Percentiles rank a stretch among this genome's conserved stretches.
Conservation (phyloP, 2,888 invertebrate genomes). For the Lepidocyrtoides sp. region DNA sequence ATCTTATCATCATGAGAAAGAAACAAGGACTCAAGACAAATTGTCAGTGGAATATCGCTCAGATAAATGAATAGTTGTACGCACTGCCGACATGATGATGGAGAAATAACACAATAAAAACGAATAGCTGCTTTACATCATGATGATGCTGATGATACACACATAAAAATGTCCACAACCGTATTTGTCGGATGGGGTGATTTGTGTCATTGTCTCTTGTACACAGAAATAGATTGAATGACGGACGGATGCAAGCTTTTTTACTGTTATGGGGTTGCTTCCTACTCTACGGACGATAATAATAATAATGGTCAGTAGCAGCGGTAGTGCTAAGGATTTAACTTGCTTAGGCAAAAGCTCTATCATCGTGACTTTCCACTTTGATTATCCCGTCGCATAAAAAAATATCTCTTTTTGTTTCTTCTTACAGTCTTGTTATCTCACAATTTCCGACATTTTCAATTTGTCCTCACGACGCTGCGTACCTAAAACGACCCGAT, state of each 20-base stretch:
- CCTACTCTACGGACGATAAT: not conserved
- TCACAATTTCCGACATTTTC: too few relatives aligned
- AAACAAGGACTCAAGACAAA: slow-evolving; percentile 61
- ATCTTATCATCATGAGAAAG: slow-evolving; percentile 60
- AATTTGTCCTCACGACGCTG: too few relatives aligned
- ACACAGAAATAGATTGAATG: slow-evolving; percentile 17
- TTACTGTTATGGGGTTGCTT: not conserved
- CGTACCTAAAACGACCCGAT: not conserved
- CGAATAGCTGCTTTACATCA: slow-evolving; percentile 44
- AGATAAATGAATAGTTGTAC: not conserved
- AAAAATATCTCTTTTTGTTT: too few relatives aligned
- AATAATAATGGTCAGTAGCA: not conserved
- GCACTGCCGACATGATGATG: slow-evolving; percentile 52
- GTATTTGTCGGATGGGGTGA: slow-evolving; percentile 73
- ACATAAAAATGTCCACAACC: slow-evolving; percentile 60
- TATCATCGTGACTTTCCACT: too few relatives aligned
- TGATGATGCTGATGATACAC: not conserved
- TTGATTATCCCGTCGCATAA: too few relatives aligned
- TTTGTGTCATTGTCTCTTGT: slow-evolving; percentile 63
- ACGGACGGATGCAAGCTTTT: not conserved
- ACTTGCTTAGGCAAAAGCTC: too few relatives aligned
- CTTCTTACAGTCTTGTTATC: not conserved
- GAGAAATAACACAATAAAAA: slow-evolving; percentile 56
- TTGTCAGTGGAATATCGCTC: slow-evolving; percentile 23
- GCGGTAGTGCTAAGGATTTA: not conserved